A percentile compares a stretch with the other conserved stretches of the same genome.
Conservation (phyloP, 37 sponge, comb jelly and placozoan genomes). For the Petrosia ficiformis region DNA sequence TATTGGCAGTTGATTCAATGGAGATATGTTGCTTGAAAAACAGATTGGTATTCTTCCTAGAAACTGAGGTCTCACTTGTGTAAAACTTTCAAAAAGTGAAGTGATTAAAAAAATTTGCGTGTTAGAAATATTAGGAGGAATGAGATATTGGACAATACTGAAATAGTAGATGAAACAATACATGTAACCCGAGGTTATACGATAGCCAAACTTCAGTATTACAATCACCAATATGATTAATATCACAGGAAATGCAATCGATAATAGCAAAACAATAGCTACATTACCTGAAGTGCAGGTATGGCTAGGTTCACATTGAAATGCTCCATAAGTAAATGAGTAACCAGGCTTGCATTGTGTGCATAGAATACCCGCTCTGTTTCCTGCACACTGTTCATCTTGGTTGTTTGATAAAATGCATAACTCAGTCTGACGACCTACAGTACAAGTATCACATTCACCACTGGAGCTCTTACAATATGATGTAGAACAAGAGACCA, state of each 20-base stretch:
- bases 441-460: neutral
- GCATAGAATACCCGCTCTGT: constrained; percentile 15
- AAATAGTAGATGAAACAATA: constrained; percentile 27
- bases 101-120: neutral
- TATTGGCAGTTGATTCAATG: neutral
- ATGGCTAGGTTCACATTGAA: neutral
- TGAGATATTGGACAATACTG: constrained; percentile 5
- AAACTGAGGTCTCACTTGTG: constrained; percentile 11
- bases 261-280: neutral
- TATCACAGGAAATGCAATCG: neutral
- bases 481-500: neutral
- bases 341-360: neutral
- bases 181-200: neutral
- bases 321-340: constrained; percentile 15
- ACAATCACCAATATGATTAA: neutral
- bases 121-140: neutral
- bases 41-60: constrained; percentile 6
- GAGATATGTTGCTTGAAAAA: neutral
- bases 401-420: neutral
- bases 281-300: constrained; percentile 2
- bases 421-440: neutral
- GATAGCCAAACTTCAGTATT: constrained; percentile 1
- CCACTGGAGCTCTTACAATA: neutral
- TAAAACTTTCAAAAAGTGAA: constrained; percentile 1
- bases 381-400: constrained; percentile 8